Evolutionary conservation across 2,888 invertebrate genomes (phyloP), one percentile per base, ranked within the genome.

Genomic region (Leptopterna dolabrata): DNA sequence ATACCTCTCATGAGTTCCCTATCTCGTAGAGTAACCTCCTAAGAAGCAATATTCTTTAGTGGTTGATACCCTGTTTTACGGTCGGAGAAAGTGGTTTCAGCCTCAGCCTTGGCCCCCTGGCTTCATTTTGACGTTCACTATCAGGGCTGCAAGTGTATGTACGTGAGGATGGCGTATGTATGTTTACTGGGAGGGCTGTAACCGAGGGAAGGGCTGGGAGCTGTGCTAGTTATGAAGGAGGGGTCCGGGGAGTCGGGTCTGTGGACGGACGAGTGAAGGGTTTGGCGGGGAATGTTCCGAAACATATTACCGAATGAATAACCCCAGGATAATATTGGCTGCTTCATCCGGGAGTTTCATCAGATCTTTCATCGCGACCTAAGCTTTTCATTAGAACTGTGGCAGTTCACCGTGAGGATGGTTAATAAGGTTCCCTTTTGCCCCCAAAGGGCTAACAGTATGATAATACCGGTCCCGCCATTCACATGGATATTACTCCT

Each of bases 381-480:
- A 83, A 83, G 83, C 83, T 83, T 83, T 83, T 83, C 83, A 83
- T 83, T 83, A 83, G 83, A 83, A n/a, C 83, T 71, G 70, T 83
- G 70, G 41, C 63, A 83, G 83, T 70, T 83, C 70, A 70, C 36
- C n/a, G 78, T 78, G 78, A 78, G 45, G 63, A 71, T 30, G 30
- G 83, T 83, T 83, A 83, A 83, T 83, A 71, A 83, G 83, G 83
- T 83, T 83, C 70, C 71, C 83, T 71, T 83, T 81, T 81, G 16
- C 81, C 63, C 36, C 70, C n/a, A 29, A 71, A 63, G 43, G 83
- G 41, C 83, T 41, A 83, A 83, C 83, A 13, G 81, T 78, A 43
- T 55, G 81, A 81, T 81, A 81, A 81, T 81, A 81, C 63, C 51
- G 19, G 43, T 13, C 83, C 70, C 71, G n/a, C 83, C 63, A 83